Evolutionary conservation across 2,113 vertebrate species (phyloP), one percentile per base, ranked within the genome.

Genomic region (Eurystomus gularis): DNA sequence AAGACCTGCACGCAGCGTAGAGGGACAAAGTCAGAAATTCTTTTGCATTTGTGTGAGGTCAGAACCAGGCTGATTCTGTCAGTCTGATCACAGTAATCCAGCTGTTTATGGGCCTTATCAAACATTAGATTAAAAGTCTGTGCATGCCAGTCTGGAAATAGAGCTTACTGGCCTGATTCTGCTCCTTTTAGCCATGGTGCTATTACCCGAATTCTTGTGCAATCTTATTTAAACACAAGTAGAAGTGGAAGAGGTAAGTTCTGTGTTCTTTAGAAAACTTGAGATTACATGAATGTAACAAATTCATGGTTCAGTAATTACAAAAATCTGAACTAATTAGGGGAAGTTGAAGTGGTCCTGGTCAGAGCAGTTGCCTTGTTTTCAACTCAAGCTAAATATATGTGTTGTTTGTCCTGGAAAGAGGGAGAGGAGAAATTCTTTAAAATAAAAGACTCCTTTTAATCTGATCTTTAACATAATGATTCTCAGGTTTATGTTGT

Each of bases 21-120:
- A 69, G 78, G 93, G 86, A 96, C 94, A 97, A 96, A 97, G 94
- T 96, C 83, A 93, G 89, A 93, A 91, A 94, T 76, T 64, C 76
- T 65, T 93, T 48, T 93, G 65, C 65, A n/a, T 16, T 86, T 64
- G 51, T 44, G 26, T 11, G 29, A 84, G 69, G 55, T 71, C 81
- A 84, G 69, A 73, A 83, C 44, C 82, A 48, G 48, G 40, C n/a
- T 54, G 40, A 62, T 85, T 82, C 61, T 86, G 61, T 68, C 91
- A 90, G 70, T 20, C 11, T 35, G 55, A 29, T 76, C 10, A 1
- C 55, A 82, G 52, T 35, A 84, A 80, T 69, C n/a, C 65, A 96
- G 49, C 71, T 79, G 29, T 60, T 93, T 64, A 79, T 40, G 23
- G 42, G 35, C 44, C 24, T 85, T 68, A 95, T 72, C 69, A 91